Evolutionary conservation across 2,797 vertebrate genomes (phyloP).

Genomic region (Numenius phaeopus): DNA sequence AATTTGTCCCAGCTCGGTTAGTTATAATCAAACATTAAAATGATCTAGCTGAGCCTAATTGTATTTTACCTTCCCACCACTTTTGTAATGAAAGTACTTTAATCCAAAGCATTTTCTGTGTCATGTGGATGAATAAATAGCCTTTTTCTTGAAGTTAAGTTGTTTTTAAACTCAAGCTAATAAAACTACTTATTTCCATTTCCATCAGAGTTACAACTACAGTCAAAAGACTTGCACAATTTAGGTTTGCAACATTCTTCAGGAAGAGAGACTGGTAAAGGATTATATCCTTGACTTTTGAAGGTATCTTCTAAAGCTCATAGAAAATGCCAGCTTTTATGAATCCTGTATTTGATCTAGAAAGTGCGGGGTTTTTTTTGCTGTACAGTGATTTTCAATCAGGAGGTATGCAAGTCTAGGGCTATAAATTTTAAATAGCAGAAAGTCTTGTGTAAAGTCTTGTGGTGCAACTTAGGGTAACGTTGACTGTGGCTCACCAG

Average conservation of each 20-base stretch:
- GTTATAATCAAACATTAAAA: constrained; percentile 66
- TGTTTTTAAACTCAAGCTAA: constrained; percentile 45
- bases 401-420: background rate
- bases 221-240: background rate
- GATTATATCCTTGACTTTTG: background rate
- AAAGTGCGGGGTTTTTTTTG: background rate
- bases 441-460: background rate
- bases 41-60: constrained; percentile 45
- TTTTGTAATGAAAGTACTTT: constrained; percentile 62
- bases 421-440: background rate
- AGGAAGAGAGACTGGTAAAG: background rate
- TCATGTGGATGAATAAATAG: constrained; percentile 57
- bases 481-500: background rate
- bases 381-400: background rate
- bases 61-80: constrained; percentile 47
- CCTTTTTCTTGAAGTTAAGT: constrained; percentile 3
- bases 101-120: constrained; percentile 55
- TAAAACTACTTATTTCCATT: constrained; percentile 25
- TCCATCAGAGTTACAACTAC: background rate
- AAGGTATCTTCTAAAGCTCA: constrained; percentile 16
- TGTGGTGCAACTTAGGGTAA: background rate
- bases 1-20: background rate
- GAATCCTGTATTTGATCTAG: background rate
- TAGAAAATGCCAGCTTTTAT: background rate
- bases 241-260: constrained; percentile 1